A percentile compares a stretch with the other conserved stretches of the same genome.
Evolutionary conservation across 2,797 vertebrate species (phyloP).

Genomic region (Glyptemys insculpta): DNA sequence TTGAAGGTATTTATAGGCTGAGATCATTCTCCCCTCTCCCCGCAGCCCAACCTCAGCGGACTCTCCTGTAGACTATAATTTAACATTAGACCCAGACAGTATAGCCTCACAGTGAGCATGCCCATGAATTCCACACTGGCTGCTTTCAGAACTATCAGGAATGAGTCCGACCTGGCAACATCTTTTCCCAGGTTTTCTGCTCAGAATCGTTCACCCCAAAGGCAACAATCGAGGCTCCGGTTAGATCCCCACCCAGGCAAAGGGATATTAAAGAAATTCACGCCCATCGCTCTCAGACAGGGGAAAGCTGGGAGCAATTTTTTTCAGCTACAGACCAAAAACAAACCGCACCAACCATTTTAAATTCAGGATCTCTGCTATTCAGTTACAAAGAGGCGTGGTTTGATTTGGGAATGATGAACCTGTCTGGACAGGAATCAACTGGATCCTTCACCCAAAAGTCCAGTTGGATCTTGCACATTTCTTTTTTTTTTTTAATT

Average conservation of each 20-base stretch:
- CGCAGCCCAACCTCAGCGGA: slow-evolving; percentile 15
- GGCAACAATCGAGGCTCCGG: neutral
- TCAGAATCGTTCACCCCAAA: accelerated
- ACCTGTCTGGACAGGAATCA: neutral
- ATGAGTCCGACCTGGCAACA: neutral
- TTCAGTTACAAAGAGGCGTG: accelerated
- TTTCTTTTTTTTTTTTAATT: neutral
- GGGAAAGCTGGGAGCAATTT: neutral
- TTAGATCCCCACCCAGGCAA: neutral
- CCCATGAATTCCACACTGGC: neutral
- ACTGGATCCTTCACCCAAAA: neutral
- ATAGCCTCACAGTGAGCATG: neutral
- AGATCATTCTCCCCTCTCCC: slow-evolving; percentile 41
- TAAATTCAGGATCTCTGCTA: neutral
- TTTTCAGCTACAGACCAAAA: neutral
- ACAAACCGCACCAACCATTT: neutral
- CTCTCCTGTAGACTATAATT: slow-evolving; percentile 42
- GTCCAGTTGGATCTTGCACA: neutral
- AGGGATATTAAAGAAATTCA: neutral
- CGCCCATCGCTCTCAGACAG: neutral
- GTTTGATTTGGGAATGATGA: neutral
- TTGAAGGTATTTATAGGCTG: slow-evolving; percentile 56
- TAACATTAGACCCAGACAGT: slow-evolving; percentile 13
- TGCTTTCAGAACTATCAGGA: neutral
- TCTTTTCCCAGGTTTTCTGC: neutral